Conservation (phyloP, 2,797 vertebrate species). For the Tenualosa ilisha region DNA sequence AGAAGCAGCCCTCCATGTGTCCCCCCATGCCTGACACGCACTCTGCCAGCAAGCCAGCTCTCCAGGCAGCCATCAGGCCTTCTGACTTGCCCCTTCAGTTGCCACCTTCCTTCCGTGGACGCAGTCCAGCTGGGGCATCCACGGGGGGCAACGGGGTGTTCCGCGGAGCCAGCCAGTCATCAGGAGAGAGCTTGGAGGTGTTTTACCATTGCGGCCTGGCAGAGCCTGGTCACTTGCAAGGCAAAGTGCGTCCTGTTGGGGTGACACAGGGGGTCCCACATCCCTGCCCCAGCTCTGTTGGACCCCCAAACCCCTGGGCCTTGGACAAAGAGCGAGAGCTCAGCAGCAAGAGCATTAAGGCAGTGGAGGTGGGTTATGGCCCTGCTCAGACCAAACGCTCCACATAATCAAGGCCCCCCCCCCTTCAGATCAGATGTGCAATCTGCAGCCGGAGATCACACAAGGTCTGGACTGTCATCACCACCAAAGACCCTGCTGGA, state of each 20-base stretch:
- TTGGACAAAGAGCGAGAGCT: constrained; percentile 32
- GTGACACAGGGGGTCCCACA: constrained; percentile 52
- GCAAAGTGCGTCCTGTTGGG: constrained; percentile 52
- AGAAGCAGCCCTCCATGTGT: constrained; percentile 27
- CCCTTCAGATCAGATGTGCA: not conserved
- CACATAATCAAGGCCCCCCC: constrained; percentile 5
- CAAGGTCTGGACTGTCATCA: constrained; percentile 1
- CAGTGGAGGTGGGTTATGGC: constrained; percentile 33
- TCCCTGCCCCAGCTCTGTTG: constrained; percentile 27
- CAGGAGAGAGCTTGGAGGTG: constrained; percentile 24
- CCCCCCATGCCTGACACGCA: constrained; percentile 9
- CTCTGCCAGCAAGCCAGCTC: constrained; percentile 15
- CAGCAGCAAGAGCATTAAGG: constrained; percentile 39
- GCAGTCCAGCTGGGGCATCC: not conserved
- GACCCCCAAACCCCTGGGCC: not conserved
- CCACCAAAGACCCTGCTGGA: constrained; percentile 47
- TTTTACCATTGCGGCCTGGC: constrained; percentile 42
- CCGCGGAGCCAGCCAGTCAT: not conserved
- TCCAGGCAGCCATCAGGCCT: constrained; percentile 39
- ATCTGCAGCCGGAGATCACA: not conserved
- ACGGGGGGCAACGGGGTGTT: constrained; percentile 18
- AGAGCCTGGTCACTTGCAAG: constrained; percentile 29
- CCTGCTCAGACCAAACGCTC: constrained; percentile 24
- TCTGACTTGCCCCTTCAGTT: constrained; percentile 51
- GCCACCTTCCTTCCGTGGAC: not conserved